Conservation (phyloP, 2,888 invertebrate genomes). For the Balanococcus diminutus region DNA sequence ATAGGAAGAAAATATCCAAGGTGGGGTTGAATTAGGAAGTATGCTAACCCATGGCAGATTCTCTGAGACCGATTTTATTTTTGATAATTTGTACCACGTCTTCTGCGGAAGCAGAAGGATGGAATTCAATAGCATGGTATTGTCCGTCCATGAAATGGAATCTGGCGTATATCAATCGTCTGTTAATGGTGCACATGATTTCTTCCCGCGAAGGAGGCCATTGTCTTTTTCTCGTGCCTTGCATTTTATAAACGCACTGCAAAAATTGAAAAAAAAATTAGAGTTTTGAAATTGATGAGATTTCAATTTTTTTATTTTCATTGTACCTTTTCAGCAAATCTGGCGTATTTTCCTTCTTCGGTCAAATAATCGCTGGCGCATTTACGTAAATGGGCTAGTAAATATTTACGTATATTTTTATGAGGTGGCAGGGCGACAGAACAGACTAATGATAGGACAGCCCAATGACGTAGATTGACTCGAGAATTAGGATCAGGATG, state of each 20-base stretch:
- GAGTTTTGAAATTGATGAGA: not conserved
- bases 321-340: constrained; percentile 83
- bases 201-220: constrained; percentile 92
- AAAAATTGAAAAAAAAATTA: constrained; percentile 55
- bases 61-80: constrained; percentile 84
- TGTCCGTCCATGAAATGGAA: constrained; percentile 94
- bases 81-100: constrained; percentile 87
- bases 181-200: constrained; percentile 88
- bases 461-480: constrained; percentile 91
- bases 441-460: constrained; percentile 79
- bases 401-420: constrained; percentile 81
- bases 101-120: constrained; percentile 88
- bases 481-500: constrained; percentile 87
- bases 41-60: constrained; percentile 73
- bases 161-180: constrained; percentile 87
- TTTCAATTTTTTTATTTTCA: not conserved
- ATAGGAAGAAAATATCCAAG: not conserved
- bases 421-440: constrained; percentile 86
- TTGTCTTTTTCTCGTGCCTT: constrained; percentile 79
- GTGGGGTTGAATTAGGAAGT: too few species aligned
- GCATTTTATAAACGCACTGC: constrained; percentile 73
- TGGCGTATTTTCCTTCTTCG: constrained; percentile 92
- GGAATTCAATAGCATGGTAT: constrained; percentile 93
- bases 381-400: constrained; percentile 86
- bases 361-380: constrained; percentile 86